These are phyloP conservation scores for Otus sunia DNA, from an alignment of 2,113 vertebrate species.

Conservation along the genomic window DNA sequence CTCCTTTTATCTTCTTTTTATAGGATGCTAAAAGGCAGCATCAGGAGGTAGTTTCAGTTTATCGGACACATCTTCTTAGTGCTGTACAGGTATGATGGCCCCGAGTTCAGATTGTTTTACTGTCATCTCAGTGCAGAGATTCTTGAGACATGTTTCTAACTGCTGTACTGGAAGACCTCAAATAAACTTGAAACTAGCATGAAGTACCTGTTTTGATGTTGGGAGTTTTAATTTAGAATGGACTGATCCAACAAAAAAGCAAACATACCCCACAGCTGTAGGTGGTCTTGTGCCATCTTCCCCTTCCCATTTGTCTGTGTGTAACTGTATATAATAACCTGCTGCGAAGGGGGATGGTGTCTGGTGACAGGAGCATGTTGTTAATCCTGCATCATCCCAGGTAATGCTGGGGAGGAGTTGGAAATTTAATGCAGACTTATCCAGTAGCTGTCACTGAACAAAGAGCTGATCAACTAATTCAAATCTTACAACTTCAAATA, in stretches of 20 bases:
- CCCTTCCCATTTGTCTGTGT: background rate
- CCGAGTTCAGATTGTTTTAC: background rate
- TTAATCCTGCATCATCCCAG: background rate
- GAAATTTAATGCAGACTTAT: background rate
- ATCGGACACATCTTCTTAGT: conserved; percentile 94
- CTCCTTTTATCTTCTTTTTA: background rate
- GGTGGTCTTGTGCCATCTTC: background rate
- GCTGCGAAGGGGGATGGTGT: background rate
- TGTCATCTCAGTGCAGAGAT: background rate
- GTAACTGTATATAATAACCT: background rate
- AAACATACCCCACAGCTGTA: background rate
- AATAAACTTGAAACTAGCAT: background rate
- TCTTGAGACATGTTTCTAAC: accelerated
- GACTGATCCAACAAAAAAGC: background rate
- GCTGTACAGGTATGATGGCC: conserved; percentile 88
- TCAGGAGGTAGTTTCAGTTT: conserved; percentile 93
- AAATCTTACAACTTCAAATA: background rate
- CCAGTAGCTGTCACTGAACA: background rate
- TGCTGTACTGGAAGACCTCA: background rate
- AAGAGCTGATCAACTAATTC: background rate
- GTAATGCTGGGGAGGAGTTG: background rate
- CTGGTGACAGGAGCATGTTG: background rate
- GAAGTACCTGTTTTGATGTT: too few species aligned
- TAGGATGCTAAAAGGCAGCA: conserved; percentile 94
- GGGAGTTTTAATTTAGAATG: background rate